phyloP scores from a whole-genome alignment of 37 sponge, comb jelly and placozoan species.

The Axinella damicornis region DNA sequence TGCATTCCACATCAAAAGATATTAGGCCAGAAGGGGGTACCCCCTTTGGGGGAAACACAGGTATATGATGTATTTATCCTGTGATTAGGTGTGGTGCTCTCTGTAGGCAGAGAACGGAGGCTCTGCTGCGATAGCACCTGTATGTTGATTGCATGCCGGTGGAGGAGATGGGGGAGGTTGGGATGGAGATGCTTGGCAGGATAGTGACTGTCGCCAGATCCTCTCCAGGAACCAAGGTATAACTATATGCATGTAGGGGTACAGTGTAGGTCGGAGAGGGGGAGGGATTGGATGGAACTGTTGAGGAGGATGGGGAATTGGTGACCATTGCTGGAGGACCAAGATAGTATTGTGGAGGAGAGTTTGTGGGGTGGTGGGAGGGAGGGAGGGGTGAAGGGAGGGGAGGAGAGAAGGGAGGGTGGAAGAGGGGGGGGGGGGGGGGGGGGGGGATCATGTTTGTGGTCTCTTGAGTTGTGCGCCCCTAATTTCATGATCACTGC shows the following conservation, averaged over 20 bases:
- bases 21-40: too few relatives aligned
- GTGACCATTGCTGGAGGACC: too few relatives aligned
- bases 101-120: slow-evolving; percentile 71
- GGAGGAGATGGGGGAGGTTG: slow-evolving; percentile 69
- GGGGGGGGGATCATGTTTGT: not conserved
- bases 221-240: slow-evolving; percentile 50
- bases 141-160: slow-evolving; percentile 99
- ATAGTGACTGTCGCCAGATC: slow-evolving; percentile 73
- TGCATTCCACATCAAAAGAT: too few relatives aligned
- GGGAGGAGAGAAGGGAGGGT: not conserved
- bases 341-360: slow-evolving; percentile 7
- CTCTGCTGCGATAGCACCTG: slow-evolving; percentile 88
- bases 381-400: not conserved
- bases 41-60: not conserved
- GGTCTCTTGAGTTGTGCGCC: slow-evolving; percentile 55
- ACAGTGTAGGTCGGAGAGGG: too few relatives aligned
- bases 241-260: too few relatives aligned
- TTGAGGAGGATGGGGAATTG: too few relatives aligned
- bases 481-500: slow-evolving; percentile 85
- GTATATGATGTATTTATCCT: not conserved
- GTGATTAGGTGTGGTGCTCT: not conserved
- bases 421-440: not conserved
- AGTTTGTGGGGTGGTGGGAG: not conserved
- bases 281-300: too few relatives aligned
- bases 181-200: slow-evolving; percentile 56